Percentiles rank a stretch among this genome's conserved stretches.
Evolutionary conservation across 2,888 invertebrate genomes (phyloP).

Genomic region (Plagodis pulveraria): DNA sequence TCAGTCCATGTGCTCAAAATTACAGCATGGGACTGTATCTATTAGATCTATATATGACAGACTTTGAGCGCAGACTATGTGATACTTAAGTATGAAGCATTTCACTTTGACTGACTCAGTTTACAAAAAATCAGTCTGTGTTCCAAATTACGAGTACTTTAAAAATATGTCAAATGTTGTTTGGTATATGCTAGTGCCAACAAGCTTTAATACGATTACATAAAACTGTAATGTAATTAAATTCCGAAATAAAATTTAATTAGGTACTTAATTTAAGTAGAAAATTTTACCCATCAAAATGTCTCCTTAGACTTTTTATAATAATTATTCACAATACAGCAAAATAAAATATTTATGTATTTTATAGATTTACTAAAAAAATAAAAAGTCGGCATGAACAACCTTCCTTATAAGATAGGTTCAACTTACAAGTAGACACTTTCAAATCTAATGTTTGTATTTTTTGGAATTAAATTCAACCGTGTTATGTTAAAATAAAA

Average conservation of each 20-base stretch:
- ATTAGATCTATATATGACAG: no score
- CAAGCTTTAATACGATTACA: conserved; percentile 22
- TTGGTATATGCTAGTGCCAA: conserved; percentile 12
- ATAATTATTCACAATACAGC: conserved; percentile 6
- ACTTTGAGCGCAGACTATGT: no score
- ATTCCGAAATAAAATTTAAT: conserved; percentile 20
- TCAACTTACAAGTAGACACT: conserved; percentile 1
- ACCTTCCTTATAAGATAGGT: conserved; percentile 12
- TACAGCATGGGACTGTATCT: no score
- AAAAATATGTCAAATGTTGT: no score
- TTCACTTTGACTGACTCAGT: no score
- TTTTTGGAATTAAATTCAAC: background rate
- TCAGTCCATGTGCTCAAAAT: no score
- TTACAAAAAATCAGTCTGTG: background rate
- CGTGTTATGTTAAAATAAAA: background rate
- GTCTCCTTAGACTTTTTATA: conserved; percentile 17
- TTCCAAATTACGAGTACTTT: background rate
- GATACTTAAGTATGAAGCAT: no score
- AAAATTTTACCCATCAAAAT: conserved; percentile 21
- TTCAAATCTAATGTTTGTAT: background rate
- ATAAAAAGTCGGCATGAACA: conserved; percentile 2
- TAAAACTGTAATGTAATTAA: conserved; percentile 11
- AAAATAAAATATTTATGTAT: conserved; percentile 7
- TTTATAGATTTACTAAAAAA: conserved; percentile 7
- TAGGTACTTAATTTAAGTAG: conserved; percentile 23